Evolutionary conservation across 2,888 invertebrate species (phyloP), one percentile per base, ranked within the genome.

Genomic region (Agrotis puta): DNA sequence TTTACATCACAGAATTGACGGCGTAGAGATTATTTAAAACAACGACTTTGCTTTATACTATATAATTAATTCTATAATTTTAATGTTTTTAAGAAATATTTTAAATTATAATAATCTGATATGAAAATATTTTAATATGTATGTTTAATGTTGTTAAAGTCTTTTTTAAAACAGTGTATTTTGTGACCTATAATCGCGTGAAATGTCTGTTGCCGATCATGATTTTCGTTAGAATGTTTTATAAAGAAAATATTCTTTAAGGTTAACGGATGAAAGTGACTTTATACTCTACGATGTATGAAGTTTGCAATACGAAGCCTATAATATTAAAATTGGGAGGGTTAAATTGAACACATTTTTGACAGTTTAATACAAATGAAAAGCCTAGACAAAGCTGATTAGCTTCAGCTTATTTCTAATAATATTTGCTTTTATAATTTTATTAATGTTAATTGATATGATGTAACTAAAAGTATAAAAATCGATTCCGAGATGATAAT

Each of bases 1-100:
- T 92, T 93, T 95, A 95, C 93, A 95, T 92, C 92, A 92, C 93
- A 93, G 92, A 96, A 95, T 96, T 96, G 95, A 95, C 95, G 93
- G 94, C 92, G 95, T 95, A 95, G 95, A 96, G 95, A 95, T 90
- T 90, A 85, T 88, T 93, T 91, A 91, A 95, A 94, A 92, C 89
- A 94, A 93, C 87, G 84, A 88, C 66, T 72, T 91, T 91, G 90
- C 86, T 90, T 87, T 88, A 90, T 90, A 86, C 85, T 88, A 85
- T 91, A 92, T 90, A 89, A 90, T 92, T 94, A 91, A 91, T 84
- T 88, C 91, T 94, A 93, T 86, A 85, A 87, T 57, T 78, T 76
- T 67, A 91, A 87, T 83, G 83, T 83, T 79, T 85, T 86, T 74
- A 82, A 80, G 70, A 79, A 75, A 81, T 71, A 78, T 81, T 77